phyloP scores from a whole-genome alignment of 2,888 invertebrate genomes.

The Diabrotica balteata region DNA sequence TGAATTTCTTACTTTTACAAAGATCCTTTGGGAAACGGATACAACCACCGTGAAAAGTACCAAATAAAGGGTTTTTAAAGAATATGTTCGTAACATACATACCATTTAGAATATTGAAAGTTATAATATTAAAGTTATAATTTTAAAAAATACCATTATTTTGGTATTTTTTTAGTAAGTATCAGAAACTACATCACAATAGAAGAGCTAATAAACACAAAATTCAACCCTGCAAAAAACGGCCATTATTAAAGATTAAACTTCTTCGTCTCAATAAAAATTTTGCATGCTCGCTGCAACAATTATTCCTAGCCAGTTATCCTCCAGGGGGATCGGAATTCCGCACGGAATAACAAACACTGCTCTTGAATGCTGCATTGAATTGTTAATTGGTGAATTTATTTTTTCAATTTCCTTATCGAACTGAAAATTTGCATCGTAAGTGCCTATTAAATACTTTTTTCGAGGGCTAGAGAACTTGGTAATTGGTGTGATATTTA shows the following conservation, averaged over 20 bases:
- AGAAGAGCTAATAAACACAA: not conserved
- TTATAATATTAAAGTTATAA: too few relatives aligned
- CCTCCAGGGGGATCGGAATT: slow-evolving; percentile 4
- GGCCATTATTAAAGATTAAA: slow-evolving; percentile 9
- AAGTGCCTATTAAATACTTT: slow-evolving; percentile 33
- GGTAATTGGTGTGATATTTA: slow-evolving; percentile 28
- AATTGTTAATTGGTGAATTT: slow-evolving; percentile 37
- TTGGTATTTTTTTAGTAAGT: too few relatives aligned
- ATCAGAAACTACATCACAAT: too few relatives aligned
- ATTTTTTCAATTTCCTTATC: slow-evolving; percentile 40
- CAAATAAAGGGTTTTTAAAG: too few relatives aligned
- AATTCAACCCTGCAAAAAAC: slow-evolving; percentile 6
- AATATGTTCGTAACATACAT: too few relatives aligned
- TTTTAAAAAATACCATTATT: too few relatives aligned
- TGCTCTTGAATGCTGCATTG: slow-evolving; percentile 25
- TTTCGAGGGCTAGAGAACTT: slow-evolving; percentile 4
- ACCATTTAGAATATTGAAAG: too few relatives aligned
- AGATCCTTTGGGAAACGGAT: too few relatives aligned
- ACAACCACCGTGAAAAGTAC: too few relatives aligned
- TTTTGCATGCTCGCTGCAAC: slow-evolving; percentile 16
- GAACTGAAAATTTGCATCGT: slow-evolving; percentile 36
- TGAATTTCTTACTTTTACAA: too few relatives aligned
- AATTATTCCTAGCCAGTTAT: slow-evolving; percentile 30
- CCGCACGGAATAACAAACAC: slow-evolving; percentile 34
- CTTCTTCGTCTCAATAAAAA: slow-evolving; percentile 12